Percentiles rank a stretch among this genome's conserved stretches.
These are phyloP conservation scores for Pogonomyrmex californicus DNA, from an alignment of 1,140 invertebrate genomes.

Conservation along the genomic window DNA sequence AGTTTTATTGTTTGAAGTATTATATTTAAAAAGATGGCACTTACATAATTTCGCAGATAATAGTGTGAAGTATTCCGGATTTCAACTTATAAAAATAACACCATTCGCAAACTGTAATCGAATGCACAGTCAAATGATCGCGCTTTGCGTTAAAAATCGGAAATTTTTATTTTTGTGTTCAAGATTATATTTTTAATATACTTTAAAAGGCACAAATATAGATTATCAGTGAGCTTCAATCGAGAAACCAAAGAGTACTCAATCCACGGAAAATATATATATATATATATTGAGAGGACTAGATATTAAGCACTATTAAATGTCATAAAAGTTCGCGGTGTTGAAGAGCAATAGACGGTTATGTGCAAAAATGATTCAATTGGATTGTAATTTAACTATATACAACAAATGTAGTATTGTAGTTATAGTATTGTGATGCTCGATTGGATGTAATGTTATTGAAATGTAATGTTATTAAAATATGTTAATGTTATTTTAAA, in stretches of 20 bases:
- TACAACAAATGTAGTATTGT: conserved; percentile 53
- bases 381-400: conserved; percentile 51
- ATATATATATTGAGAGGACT: conserved; percentile 49
- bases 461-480: background rate
- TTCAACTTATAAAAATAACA: conserved; percentile 34
- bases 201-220: conserved; percentile 5
- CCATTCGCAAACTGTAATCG: conserved; percentile 33
- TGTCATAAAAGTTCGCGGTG: background rate
- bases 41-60: conserved; percentile 47
- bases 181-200: conserved; percentile 7
- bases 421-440: conserved; percentile 24
- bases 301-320: conserved; percentile 57
- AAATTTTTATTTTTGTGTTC: conserved; percentile 3
- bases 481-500: background rate
- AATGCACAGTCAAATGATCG: conserved; percentile 47
- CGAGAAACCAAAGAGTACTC: conserved; percentile 15
- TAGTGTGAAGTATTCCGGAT: conserved; percentile 11
- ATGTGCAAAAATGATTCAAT: conserved; percentile 25
- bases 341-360: conserved; percentile 15
- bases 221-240: background rate
- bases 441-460: too few species aligned
- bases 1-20: conserved; percentile 51
- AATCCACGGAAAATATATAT: conserved; percentile 2
- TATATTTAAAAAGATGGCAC: conserved; percentile 50
- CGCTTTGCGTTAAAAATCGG: background rate